These are phyloP conservation scores for Spicauda simplicius DNA, from an alignment of 2,888 invertebrate species.

Conservation along the genomic window DNA sequence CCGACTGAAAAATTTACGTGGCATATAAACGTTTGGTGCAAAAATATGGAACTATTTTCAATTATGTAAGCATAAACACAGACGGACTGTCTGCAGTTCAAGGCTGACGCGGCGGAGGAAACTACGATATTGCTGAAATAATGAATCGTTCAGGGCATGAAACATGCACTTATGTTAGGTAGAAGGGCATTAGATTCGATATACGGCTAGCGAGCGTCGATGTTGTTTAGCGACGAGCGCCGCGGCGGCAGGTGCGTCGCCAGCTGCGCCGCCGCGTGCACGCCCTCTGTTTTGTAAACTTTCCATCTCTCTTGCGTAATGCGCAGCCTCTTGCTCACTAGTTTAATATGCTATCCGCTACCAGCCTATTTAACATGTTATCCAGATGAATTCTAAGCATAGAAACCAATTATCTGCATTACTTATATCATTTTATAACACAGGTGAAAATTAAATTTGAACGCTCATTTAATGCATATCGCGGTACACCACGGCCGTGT, in stretches of 20 bases:
- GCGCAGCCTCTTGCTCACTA: neutral
- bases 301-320: conserved; percentile 2
- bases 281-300: conserved; percentile 13
- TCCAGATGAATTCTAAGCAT: too few species aligned
- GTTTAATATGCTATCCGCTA: neutral
- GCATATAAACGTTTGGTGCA: too few species aligned
- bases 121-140: too few species aligned
- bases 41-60: too few species aligned
- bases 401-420: too few species aligned
- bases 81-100: too few species aligned
- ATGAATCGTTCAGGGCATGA: neutral
- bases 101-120: too few species aligned
- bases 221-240: neutral
- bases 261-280: conserved; percentile 2
- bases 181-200: neutral
- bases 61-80: too few species aligned
- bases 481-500: neutral
- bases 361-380: too few species aligned
- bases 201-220: neutral
- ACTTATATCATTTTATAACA: too few species aligned
- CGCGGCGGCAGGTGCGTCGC: conserved; percentile 4
- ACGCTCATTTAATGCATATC: neutral
- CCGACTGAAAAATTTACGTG: too few species aligned
- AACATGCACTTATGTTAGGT: neutral
- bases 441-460: too few species aligned